phyloP scores from a whole-genome alignment of 2,113 vertebrate species.

The Tenebrosternarchus preto region DNA sequence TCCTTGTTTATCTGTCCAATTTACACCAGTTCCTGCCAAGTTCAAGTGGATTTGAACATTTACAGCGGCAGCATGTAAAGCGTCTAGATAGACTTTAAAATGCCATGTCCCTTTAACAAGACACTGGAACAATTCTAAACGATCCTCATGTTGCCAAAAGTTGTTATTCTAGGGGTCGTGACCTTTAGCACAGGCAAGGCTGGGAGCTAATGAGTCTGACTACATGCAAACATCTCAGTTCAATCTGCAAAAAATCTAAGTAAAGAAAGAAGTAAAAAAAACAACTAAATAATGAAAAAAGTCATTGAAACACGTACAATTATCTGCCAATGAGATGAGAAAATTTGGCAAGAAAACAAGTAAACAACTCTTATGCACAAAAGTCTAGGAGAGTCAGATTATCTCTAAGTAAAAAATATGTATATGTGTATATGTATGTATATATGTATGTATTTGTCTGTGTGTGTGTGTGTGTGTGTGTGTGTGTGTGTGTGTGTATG shows the following conservation, averaged over 20 bases:
- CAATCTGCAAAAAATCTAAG: too few relatives aligned
- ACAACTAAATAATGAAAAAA: too few relatives aligned
- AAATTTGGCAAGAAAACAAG: too few relatives aligned
- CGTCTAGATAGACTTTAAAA: conserved; percentile 23
- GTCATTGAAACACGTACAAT: too few relatives aligned
- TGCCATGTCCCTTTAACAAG: conserved; percentile 43
- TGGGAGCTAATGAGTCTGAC: conserved; percentile 48
- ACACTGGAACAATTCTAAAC: background rate
- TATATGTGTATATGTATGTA: too few relatives aligned
- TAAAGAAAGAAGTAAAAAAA: too few relatives aligned
- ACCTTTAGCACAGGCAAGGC: conserved; percentile 43
- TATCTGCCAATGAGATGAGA: too few relatives aligned
- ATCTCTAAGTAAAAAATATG: too few relatives aligned
- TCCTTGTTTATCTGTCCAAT: background rate
- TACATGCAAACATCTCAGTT: conserved; percentile 43
- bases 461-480: background rate
- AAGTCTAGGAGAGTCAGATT: too few relatives aligned
- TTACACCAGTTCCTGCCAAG: background rate
- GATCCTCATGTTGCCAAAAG: conserved; percentile 17
- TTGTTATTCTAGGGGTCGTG: conserved; percentile 41
- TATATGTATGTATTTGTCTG: background rate
- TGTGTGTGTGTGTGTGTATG: conserved; percentile 24
- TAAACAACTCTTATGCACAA: too few relatives aligned
- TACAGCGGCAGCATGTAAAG: background rate
- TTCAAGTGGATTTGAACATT: background rate